Percentiles rank a stretch among this genome's conserved stretches.
These are phyloP conservation scores for Anoplopoma fimbria DNA, from an alignment of 2,113 vertebrate species.

Conservation along the genomic window DNA sequence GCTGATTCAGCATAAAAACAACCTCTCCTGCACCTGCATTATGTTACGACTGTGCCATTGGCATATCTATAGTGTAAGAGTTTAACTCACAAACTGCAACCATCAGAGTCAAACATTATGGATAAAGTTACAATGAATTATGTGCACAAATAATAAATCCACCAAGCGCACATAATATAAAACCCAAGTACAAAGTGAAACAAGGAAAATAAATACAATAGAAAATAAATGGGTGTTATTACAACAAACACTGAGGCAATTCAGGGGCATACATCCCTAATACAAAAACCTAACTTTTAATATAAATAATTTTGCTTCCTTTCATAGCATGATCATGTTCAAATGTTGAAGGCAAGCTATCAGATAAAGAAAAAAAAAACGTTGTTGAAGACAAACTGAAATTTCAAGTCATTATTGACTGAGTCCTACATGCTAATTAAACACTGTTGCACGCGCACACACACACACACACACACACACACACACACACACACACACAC, in stretches of 20 bases:
- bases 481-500: slow-evolving; percentile 2
- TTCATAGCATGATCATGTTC: background rate
- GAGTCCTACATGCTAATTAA: slow-evolving; percentile 22
- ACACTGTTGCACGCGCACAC: background rate
- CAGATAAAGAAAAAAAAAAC: background rate
- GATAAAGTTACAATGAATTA: background rate
- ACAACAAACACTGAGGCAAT: background rate
- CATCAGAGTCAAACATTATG: background rate
- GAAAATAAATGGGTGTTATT: slow-evolving; percentile 6
- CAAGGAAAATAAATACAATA: background rate
- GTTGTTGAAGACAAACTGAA: background rate
- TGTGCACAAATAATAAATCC: background rate
- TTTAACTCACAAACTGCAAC: slow-evolving; percentile 2
- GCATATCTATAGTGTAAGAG: slow-evolving; percentile 1
- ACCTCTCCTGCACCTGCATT: slow-evolving; percentile 46
- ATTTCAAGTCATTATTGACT: slow-evolving; percentile 12
- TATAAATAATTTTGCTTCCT: background rate
- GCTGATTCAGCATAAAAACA: slow-evolving; percentile 65
- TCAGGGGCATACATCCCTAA: slow-evolving; percentile 6
- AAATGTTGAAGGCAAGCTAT: background rate
- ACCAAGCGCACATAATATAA: background rate
- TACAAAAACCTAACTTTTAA: background rate
- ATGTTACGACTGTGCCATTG: slow-evolving; percentile 36
- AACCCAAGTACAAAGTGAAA: slow-evolving; percentile 10
- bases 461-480: slow-evolving; percentile 2